phyloP scores from a whole-genome alignment of 2,113 vertebrate genomes.

The Genyomyrus donnyi region DNA sequence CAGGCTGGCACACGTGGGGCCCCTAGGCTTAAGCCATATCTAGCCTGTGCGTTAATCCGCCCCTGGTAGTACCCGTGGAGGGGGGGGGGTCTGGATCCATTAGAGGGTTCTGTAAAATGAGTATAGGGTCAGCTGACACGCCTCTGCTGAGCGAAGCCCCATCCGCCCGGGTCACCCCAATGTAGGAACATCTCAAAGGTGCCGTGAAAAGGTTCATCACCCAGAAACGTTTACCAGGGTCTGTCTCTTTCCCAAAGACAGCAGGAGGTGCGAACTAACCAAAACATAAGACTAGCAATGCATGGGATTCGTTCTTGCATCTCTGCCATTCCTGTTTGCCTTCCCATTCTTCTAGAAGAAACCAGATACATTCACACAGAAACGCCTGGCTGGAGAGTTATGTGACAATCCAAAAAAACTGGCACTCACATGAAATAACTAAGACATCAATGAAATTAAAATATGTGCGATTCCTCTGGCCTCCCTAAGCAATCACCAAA shows the following conservation, averaged over 20 bases:
- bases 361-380: background rate
- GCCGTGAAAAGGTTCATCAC: background rate
- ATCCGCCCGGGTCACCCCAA: background rate
- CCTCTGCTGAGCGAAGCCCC: background rate
- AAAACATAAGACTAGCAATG: background rate
- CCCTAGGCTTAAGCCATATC: too few relatives aligned
- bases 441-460: background rate
- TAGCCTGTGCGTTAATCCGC: too few relatives aligned
- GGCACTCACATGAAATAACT: background rate
- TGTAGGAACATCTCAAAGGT: background rate
- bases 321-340: background rate
- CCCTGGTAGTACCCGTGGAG: background rate
- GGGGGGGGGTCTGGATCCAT: background rate
- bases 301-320: background rate
- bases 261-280: background rate
- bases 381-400: background rate
- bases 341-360: background rate
- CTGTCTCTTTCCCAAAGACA: slow-evolving; percentile 3
- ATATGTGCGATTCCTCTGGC: background rate
- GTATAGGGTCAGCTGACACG: background rate
- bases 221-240: slow-evolving; percentile 9
- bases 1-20: too few relatives aligned
- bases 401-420: background rate
- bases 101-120: background rate
- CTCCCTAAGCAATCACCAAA: background rate